phyloP scores from a whole-genome alignment of 2,113 vertebrate species.

The Dasypus novemcinctus region DNA sequence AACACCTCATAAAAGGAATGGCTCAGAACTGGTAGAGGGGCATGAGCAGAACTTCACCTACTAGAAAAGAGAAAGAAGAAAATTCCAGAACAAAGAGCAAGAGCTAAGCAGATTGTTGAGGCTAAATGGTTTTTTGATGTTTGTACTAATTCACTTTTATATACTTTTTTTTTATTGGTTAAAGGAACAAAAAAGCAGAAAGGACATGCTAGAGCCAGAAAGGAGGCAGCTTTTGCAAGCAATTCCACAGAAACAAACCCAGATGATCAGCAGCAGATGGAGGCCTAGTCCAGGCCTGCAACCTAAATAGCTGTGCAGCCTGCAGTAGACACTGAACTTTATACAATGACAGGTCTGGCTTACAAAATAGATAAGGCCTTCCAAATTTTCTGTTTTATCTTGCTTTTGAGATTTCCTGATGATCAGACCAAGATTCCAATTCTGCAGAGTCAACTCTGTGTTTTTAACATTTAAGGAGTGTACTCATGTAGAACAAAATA shows the following conservation, averaged over 20 bases:
- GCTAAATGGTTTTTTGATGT: neutral
- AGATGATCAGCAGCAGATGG: neutral
- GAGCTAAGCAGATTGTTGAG: neutral
- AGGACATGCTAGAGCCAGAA: neutral
- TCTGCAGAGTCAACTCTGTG: neutral
- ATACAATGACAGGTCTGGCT: neutral
- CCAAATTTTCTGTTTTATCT: constrained; percentile 23
- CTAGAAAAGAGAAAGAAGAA: neutral
- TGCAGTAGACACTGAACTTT: neutral
- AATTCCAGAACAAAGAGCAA: neutral
- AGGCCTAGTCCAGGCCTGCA: neutral
- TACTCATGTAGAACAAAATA: neutral
- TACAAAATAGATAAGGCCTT: neutral
- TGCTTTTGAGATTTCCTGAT: constrained; percentile 19
- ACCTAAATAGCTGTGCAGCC: neutral
- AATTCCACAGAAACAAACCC: neutral
- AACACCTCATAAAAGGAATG: neutral
- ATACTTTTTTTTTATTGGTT: neutral
- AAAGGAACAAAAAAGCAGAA: neutral
- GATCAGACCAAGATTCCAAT: constrained; percentile 24
- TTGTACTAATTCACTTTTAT: neutral
- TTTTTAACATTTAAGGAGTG: constrained; percentile 26
- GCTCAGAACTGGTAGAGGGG: neutral
- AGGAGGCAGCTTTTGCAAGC: neutral
- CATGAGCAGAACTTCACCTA: neutral